A percentile compares a stretch with the other conserved stretches of the same genome.
phyloP scores from a whole-genome alignment of 2,888 invertebrate species.

The Dynastes maya region DNA sequence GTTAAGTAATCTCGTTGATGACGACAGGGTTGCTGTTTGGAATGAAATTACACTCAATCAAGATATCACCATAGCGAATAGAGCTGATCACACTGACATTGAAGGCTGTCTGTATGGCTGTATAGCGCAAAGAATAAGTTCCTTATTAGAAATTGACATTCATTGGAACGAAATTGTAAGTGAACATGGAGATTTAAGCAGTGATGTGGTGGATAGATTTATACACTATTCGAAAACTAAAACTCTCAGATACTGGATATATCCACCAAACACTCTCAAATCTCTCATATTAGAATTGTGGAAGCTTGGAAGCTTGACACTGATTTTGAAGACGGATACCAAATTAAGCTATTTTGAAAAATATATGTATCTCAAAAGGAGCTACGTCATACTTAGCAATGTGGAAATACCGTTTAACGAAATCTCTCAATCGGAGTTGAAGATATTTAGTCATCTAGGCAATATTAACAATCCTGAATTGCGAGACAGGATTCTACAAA shows the following conservation, averaged over 20 bases:
- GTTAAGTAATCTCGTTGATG: not conserved
- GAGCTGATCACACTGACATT: not conserved
- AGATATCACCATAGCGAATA: not conserved
- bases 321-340: not conserved
- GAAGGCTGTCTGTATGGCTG: not conserved
- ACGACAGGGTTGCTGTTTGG: not conserved
- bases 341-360: not conserved
- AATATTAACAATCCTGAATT: not conserved
- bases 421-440: not conserved
- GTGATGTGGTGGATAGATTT: not conserved
- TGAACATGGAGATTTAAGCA: not conserved
- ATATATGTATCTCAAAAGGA: not conserved
- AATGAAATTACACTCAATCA: not conserved
- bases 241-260: not conserved
- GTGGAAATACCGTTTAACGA: not conserved
- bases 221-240: not conserved
- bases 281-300: not conserved
- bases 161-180: not conserved
- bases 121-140: not conserved
- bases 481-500: not conserved
- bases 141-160: not conserved
- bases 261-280: not conserved
- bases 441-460: not conserved
- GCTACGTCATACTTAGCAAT: not conserved
- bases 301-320: not conserved